Conservation (phyloP, 2,888 invertebrate species). For the Esperia sulphurella region DNA sequence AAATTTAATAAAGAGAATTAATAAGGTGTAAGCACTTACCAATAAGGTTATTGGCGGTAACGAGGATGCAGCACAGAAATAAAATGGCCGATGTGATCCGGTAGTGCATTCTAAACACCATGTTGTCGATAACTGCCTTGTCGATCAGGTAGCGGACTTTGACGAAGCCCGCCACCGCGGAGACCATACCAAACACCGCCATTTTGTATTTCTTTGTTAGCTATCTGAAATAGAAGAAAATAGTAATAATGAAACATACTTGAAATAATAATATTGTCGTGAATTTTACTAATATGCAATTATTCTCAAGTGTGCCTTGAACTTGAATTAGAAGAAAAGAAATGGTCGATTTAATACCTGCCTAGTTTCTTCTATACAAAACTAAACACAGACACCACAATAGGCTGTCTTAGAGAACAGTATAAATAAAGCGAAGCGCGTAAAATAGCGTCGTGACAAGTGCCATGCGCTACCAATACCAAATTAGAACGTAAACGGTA, state of each 20-base stretch:
- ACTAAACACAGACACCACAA: slow-evolving; percentile 19
- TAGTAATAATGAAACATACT: not conserved
- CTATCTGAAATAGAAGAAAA: slow-evolving; percentile 26
- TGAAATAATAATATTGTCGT: not conserved
- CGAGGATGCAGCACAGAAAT: slow-evolving; percentile 91
- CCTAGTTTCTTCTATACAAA: too few species aligned
- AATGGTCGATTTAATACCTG: not conserved
- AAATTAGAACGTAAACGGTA: slow-evolving; percentile 64
- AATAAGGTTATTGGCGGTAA: slow-evolving; percentile 93
- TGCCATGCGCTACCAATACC: slow-evolving; percentile 58
- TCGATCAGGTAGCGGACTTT: slow-evolving; percentile 93
- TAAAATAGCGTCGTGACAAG: slow-evolving; percentile 46
- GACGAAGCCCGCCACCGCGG: slow-evolving; percentile 93
- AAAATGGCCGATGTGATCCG: slow-evolving; percentile 91
- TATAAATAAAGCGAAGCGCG: slow-evolving; percentile 52
- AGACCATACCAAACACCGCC: slow-evolving; percentile 91
- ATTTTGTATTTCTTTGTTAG: slow-evolving; percentile 70
- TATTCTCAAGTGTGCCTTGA: not conserved
- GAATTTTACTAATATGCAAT: not conserved
- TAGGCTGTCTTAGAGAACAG: slow-evolving; percentile 28
- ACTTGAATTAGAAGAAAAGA: not conserved
- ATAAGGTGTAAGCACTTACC: slow-evolving; percentile 79
- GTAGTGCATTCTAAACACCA: slow-evolving; percentile 93
- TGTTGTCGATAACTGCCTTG: slow-evolving; percentile 93
- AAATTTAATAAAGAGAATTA: not conserved